Base-by-base conservation (phyloP, 1,140 invertebrate species). In the Drosophila bocqueti region DNA sequence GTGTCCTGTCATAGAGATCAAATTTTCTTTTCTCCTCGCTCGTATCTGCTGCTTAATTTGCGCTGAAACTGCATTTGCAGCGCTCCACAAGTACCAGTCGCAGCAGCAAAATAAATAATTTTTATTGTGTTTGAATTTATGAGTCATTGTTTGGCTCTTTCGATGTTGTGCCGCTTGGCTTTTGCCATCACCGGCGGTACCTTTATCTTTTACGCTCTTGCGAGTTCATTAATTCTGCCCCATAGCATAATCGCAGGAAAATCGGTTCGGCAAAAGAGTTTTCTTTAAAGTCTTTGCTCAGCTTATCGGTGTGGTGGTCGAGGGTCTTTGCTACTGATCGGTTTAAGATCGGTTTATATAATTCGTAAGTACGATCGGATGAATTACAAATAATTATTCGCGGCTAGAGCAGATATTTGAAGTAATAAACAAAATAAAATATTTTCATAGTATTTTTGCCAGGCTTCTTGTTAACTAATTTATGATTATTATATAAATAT, bases 1-100 rank as follows among this genome's bases (percentile, higher is more conserved):
- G 84, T 87, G 81, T 87, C 83, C 83, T 89, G 84, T 89, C 84
- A 78, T 64, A 80, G 66, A 76, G 73, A 64, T 75, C 38, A 79
- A 52, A 79, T 83, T 83, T 82, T 73, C 69, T 73, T 73, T 73
- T 72, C 69, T 73, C 55, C 47, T 42, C 63, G 38, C 66, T 45
- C 47, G 38, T 31, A 42, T 54, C n/a, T 15, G 61, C 45, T 40
- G 69, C 59, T 79, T 78, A 71, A 79, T 65, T 79, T 79, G 59
- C 52, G 4, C 57, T 24, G 50, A 71, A 80, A 79, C 61, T 49
- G 73, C 65, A 71, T 68, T 71, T 71, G 34, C 64, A 63, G 64
- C 29, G 64, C 42, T 63, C 58, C 31, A 66, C 61, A 65, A 79
- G 65, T 63, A 46, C 80, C 73, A 52, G 63, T 68, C 40, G 46